Evolutionary conservation across 2,888 invertebrate genomes (phyloP).

Genomic region (Tipula unca): DNA sequence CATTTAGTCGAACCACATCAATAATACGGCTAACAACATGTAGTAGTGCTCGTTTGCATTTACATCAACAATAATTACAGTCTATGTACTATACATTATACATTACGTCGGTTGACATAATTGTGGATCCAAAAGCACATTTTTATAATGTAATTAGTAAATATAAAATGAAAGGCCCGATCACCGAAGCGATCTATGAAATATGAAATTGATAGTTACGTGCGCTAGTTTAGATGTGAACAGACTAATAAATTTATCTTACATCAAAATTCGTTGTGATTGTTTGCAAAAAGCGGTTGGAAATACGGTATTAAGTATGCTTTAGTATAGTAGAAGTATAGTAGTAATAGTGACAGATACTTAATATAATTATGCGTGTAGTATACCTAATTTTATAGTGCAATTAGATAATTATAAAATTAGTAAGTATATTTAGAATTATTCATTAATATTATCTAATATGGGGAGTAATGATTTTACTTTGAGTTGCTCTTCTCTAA

Average conservation of each 20-base stretch:
- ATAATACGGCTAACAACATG: neutral
- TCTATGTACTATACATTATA: too few species aligned
- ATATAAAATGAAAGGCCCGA: neutral
- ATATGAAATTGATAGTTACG: neutral
- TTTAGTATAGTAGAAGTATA: neutral
- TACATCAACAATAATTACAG: neutral
- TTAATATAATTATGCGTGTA: neutral
- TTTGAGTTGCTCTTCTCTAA: conserved; percentile 18
- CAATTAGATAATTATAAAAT: neutral
- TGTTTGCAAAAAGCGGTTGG: neutral
- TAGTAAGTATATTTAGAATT: neutral
- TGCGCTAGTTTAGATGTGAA: neutral
- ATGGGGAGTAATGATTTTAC: conserved; percentile 8
- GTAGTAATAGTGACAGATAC: neutral
- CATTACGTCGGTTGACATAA: neutral
- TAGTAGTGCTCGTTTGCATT: neutral
- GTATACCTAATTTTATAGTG: conserved; percentile 9
- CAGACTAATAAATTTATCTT: neutral
- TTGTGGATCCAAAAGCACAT: neutral
- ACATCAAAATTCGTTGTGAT: neutral
- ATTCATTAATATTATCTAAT: neutral
- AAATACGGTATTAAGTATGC: neutral
- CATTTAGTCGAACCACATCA: neutral
- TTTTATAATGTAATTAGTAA: neutral
- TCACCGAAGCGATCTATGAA: neutral